Evolutionary conservation across 2,113 vertebrate genomes (phyloP).

Genomic region (Dromas ardeola): DNA sequence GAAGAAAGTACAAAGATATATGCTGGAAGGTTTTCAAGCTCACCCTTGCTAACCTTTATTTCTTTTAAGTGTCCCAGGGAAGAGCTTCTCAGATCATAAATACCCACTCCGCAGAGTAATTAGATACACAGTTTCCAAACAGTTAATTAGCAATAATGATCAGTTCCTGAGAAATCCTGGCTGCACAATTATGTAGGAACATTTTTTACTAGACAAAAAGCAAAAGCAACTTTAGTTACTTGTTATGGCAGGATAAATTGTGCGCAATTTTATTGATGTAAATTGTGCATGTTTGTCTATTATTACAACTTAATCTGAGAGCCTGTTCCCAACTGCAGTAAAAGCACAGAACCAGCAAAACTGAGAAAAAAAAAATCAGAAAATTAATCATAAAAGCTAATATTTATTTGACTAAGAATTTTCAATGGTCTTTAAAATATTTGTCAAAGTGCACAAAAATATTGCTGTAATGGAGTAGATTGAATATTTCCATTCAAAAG

Average conservation of each 20-base stretch:
- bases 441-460: neutral
- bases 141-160: neutral
- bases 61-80: neutral
- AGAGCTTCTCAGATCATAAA: neutral
- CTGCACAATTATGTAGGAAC: neutral
- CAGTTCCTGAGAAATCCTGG: neutral
- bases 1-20: neutral
- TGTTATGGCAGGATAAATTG: neutral
- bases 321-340: neutral
- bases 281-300: neutral
- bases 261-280: neutral
- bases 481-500: neutral
- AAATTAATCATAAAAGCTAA: neutral
- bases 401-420: neutral
- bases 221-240: neutral
- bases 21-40: neutral
- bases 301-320: neutral
- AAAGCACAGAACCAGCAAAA: neutral
- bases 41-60: neutral
- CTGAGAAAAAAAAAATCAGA: neutral
- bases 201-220: neutral
- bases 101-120: neutral
- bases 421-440: neutral
- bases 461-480: neutral
- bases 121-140: neutral